A percentile compares a stretch with the other conserved stretches of the same genome.
Conservation (phyloP, 1,140 invertebrate species). For the Lineus longissimus region DNA sequence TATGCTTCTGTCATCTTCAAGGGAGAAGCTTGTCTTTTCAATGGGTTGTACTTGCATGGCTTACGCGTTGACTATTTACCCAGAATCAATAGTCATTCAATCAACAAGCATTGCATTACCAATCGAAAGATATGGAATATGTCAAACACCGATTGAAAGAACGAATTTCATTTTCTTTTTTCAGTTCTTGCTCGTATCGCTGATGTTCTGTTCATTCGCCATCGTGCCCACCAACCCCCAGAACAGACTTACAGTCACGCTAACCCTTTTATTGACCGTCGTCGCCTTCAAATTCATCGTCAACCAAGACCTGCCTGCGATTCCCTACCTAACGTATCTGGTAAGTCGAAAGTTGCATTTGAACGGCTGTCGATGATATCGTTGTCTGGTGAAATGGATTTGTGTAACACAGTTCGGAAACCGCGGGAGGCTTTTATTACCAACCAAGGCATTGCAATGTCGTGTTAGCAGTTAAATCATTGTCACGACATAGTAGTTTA, state of each 20-base stretch:
- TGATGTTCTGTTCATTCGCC: slow-evolving; percentile 38
- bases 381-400: neutral
- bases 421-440: neutral
- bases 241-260: slow-evolving; percentile 35
- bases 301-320: slow-evolving; percentile 43
- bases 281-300: slow-evolving; percentile 49
- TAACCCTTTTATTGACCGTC: slow-evolving; percentile 47
- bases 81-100: no score
- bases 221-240: slow-evolving; percentile 27
- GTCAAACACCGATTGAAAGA: neutral
- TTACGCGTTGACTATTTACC: no score
- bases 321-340: slow-evolving; percentile 47
- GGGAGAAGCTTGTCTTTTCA: no score
- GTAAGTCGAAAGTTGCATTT: slow-evolving; percentile 35
- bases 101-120: no score
- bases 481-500: neutral
- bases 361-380: no score
- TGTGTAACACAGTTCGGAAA: neutral
- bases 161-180: slow-evolving; percentile 9
- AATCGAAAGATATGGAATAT: neutral
- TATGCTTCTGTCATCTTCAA: no score
- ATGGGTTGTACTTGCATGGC: no score
- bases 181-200: slow-evolving; percentile 40
- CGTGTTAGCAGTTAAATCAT: neutral
- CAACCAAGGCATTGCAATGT: neutral